Conservation (phyloP, 2,113 vertebrate genomes). For the Pogona vitticeps region DNA sequence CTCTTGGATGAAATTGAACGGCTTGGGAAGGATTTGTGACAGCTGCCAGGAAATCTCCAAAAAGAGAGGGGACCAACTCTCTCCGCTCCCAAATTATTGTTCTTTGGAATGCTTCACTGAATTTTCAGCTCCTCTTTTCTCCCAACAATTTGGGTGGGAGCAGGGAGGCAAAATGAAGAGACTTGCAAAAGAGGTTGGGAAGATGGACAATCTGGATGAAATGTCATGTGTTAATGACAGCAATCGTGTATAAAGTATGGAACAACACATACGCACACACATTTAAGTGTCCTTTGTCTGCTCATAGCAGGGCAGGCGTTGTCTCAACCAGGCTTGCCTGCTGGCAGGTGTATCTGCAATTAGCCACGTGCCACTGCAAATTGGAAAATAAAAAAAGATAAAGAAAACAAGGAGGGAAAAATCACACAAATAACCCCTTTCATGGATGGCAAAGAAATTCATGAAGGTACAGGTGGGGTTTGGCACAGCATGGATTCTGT, state of each 20-base stretch:
- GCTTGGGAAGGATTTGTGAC: constrained; percentile 68
- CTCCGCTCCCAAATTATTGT: neutral
- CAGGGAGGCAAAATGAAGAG: neutral
- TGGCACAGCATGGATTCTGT: neutral
- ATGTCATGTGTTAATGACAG: neutral
- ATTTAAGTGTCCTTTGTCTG: no score
- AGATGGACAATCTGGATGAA: neutral
- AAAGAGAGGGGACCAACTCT: neutral
- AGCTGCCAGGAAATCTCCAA: neutral
- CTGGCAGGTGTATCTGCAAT: neutral
- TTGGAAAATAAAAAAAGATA: no score
- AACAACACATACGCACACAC: no score
- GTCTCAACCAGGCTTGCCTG: neutral
- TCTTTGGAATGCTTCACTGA: neutral
- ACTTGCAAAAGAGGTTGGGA: neutral
- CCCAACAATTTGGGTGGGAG: neutral
- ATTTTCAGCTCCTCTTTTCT: neutral
- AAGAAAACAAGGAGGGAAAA: no score
- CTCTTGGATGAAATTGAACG: constrained; percentile 72
- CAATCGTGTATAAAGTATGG: no score
- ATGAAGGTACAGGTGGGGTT: neutral
- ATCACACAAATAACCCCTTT: no score
- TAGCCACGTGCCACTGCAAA: neutral
- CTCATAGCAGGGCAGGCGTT: neutral
- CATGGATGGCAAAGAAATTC: no score